Conservation (phyloP, 2,888 invertebrate genomes). For the Ectobius pallidus region DNA sequence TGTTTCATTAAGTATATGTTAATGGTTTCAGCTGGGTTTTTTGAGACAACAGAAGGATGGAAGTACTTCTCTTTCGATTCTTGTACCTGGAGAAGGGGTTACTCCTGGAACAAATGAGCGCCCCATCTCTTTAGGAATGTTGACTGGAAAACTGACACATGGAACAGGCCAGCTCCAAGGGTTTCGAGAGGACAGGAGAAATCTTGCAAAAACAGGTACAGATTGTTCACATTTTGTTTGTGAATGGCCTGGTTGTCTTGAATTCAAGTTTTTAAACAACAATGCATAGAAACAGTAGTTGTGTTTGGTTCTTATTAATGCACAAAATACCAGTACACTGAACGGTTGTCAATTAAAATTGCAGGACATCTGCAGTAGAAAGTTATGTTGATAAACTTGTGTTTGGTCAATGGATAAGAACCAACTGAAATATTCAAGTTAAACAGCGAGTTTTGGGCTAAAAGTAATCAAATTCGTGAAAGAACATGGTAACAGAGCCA, state of each 20-base stretch:
- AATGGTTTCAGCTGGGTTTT: slow-evolving; percentile 74
- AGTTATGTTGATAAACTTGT: too few relatives aligned
- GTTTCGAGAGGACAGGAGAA: slow-evolving; percentile 87
- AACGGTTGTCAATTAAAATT: too few relatives aligned
- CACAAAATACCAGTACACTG: too few relatives aligned
- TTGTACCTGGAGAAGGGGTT: slow-evolving; percentile 75
- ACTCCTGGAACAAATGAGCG: slow-evolving; percentile 75
- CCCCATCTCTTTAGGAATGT: slow-evolving; percentile 79
- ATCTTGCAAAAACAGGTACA: slow-evolving; percentile 78
- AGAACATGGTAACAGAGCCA: too few relatives aligned
- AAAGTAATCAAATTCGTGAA: too few relatives aligned
- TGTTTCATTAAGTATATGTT: too few relatives aligned
- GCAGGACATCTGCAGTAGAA: too few relatives aligned
- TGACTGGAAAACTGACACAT: slow-evolving; percentile 74
- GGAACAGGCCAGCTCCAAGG: slow-evolving; percentile 80
- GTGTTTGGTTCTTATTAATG: too few relatives aligned
- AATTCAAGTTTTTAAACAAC: not conserved
- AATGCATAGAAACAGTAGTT: too few relatives aligned
- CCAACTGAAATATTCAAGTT: too few relatives aligned
- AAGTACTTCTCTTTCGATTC: slow-evolving; percentile 83
- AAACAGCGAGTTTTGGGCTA: too few relatives aligned
- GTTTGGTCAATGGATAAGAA: too few relatives aligned
- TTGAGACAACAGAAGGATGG: slow-evolving; percentile 87
- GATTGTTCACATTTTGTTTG: not conserved
- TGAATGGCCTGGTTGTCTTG: not conserved